Base-by-base conservation (phyloP, 2,888 invertebrate genomes). In the Drosophila buzzatii region DNA sequence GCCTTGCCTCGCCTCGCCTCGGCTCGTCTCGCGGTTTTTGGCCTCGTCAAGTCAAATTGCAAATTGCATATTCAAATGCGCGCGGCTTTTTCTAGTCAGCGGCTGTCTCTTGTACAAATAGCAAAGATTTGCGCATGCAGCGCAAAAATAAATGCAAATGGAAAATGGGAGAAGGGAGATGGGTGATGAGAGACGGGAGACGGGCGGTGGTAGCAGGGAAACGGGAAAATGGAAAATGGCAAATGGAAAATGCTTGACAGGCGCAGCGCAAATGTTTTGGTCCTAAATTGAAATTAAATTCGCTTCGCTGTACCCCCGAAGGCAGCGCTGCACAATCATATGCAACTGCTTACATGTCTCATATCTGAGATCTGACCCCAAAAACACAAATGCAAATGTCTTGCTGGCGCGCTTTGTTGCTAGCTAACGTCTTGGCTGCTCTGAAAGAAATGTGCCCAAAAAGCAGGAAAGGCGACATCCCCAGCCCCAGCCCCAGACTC, bases 41-140 rank as follows among this genome's bases (percentile, higher is more conserved):
- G 87, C 79, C 83, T 85, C 86, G 87, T 73, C 88, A 86, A 88
- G 90, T 83, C 90, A 86, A 86, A 90, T 87, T 87, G 90, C 90
- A 90, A 86, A 90, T 87, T 87, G 90, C 87, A 90, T 87, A 87
- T 87, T 87, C 87, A 87, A 90, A 90, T 90, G 82, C 81, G 82
- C 80, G 74, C 75, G 75, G 84, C 86, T 86, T 81, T 87, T 87
- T 84, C 79, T 82, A 76, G 89, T 86, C 89, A 70, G 87, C 84
- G 85, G 79, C 86, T 89, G 89, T 86, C 85, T 85, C 76, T 83
- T 79, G 69, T 87, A 89, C 89, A 89, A 85, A 85, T 89, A 82
- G 82, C 79, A 79, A 89, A 89, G 85, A 85, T 89, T 85, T 89
- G 87, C 85, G 82, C 87, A 81, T 79, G 79, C 77, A 87, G 85